Evolutionary conservation across 92 coral and sea anemone species (phyloP).

Genomic region (Porites cylindrica): DNA sequence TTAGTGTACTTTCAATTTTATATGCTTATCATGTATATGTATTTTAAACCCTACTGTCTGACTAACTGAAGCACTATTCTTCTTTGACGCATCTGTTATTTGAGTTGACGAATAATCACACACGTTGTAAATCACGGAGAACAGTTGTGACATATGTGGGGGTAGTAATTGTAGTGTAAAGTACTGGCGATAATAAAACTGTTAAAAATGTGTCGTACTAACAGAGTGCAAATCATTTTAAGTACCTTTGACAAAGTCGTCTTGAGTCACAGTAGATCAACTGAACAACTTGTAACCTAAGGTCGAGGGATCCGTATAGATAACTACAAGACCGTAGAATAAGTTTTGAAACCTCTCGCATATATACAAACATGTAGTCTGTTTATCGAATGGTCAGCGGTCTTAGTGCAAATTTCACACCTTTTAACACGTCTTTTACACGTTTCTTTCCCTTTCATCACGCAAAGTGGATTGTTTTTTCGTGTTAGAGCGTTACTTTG

Average conservation of each 20-base stretch:
- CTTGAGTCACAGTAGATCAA: background rate
- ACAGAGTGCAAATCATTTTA: too few species aligned
- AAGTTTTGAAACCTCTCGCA: background rate
- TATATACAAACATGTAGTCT: slow-evolving; percentile 1
- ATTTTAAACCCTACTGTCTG: too few species aligned
- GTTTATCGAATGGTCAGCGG: slow-evolving; percentile 27
- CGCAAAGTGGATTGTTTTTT: slow-evolving; percentile 5
- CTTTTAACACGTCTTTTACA: slow-evolving; percentile 13
- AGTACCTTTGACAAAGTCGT: background rate
- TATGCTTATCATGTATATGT: background rate
- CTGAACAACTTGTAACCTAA: background rate
- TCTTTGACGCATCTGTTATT: background rate
- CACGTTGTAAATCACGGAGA: background rate
- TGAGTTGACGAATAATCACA: background rate
- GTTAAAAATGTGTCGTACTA: too few species aligned
- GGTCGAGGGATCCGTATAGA: background rate
- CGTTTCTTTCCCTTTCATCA: slow-evolving; percentile 5
- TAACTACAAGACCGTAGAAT: background rate
- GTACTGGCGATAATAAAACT: too few species aligned
- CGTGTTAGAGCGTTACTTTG: background rate
- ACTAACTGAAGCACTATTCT: background rate
- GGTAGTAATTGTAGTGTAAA: background rate
- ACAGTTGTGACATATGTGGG: background rate
- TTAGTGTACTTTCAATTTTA: background rate
- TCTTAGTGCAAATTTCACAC: background rate